Evolutionary conservation across 1,140 invertebrate species (phyloP).

Genomic region (Drosophila ercepeae): DNA sequence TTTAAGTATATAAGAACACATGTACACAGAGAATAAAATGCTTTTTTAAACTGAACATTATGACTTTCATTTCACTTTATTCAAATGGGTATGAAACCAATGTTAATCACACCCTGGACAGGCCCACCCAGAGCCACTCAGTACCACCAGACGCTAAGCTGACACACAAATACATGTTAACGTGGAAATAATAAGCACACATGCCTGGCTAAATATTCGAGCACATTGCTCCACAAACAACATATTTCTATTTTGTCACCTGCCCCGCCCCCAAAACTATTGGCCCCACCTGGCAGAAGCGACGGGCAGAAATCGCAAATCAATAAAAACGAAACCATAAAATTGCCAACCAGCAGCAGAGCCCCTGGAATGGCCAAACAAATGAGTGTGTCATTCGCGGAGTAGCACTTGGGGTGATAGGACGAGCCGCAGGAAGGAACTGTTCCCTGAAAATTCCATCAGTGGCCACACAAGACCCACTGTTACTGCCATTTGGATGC

Average conservation of each 20-base stretch:
- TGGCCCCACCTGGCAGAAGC: conserved; percentile 6
- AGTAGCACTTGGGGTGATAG: conserved; percentile 35
- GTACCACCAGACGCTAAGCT: conserved; percentile 46
- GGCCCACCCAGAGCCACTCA: conserved; percentile 1
- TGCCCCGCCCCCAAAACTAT: conserved; percentile 8
- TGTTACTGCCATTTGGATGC: conserved; percentile 39
- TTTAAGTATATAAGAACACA: neutral
- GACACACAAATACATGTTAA: conserved; percentile 49
- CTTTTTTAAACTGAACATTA: neutral
- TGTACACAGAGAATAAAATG: neutral
- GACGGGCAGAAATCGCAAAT: conserved; percentile 51
- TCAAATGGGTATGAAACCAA: conserved; percentile 13
- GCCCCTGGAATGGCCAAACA: conserved; percentile 14
- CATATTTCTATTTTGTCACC: conserved; percentile 42
- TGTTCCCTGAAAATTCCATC: neutral
- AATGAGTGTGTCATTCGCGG: conserved; percentile 43
- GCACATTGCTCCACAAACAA: conserved; percentile 63
- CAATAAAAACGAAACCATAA: conserved; percentile 74
- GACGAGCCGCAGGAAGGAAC: conserved; percentile 19
- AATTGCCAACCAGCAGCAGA: conserved; percentile 38
- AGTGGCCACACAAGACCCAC: neutral
- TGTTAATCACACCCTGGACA: neutral
- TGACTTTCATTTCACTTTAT: neutral
- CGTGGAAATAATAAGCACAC: conserved; percentile 55
- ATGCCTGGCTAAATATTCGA: conserved; percentile 57